Conservation (phyloP, 2,113 vertebrate genomes). For the Nettapus auritus region DNA sequence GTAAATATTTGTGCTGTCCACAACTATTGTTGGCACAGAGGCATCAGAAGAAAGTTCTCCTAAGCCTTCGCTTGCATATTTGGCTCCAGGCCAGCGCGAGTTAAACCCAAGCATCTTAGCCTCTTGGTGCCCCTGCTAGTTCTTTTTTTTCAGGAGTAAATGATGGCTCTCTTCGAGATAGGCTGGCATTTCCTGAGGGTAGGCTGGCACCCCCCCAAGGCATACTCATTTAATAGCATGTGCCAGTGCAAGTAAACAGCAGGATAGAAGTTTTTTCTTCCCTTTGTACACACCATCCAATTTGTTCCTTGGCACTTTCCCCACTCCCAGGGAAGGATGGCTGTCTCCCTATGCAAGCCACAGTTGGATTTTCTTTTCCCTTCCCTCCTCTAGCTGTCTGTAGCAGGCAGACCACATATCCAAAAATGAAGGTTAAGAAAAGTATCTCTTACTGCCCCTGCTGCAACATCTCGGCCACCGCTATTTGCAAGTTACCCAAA, state of each 20-base stretch:
- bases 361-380: not conserved
- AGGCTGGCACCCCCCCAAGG: not conserved
- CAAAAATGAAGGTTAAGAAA: conserved; percentile 35
- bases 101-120: conserved; percentile 9
- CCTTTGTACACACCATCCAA: not conserved
- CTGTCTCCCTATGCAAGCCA: not conserved
- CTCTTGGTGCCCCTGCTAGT: not conserved
- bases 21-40: conserved; percentile 66
- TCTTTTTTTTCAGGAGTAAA: not conserved
- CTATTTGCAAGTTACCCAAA: conserved; percentile 22
- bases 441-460: not conserved
- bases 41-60: conserved; percentile 49
- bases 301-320: conserved; percentile 19
- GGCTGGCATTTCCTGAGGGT: not conserved
- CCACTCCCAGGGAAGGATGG: not conserved
- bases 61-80: conserved; percentile 48
- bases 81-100: conserved; percentile 38
- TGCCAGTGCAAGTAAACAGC: not conserved
- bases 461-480: not conserved
- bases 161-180: not conserved
- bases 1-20: conserved; percentile 65
- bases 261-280: not conserved
- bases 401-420: not conserved
- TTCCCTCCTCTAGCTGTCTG: not conserved
- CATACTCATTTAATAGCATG: not conserved